Base-by-base conservation (phyloP, 2,797 vertebrate species). In the Gallinago nigripennis region DNA sequence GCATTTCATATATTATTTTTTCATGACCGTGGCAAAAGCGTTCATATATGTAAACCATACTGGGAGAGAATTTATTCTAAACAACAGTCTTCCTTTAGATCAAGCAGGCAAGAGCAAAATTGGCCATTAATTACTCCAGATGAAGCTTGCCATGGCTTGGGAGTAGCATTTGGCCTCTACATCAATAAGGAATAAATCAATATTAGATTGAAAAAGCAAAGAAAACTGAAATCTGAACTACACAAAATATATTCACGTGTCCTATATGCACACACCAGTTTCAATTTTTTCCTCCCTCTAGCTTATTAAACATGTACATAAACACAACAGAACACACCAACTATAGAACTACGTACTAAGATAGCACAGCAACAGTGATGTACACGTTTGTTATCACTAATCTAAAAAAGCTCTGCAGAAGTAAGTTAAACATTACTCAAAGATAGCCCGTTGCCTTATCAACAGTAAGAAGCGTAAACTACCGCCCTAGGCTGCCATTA, bases 361-460 rank as follows among this genome's bases (percentile, higher is more conserved):
- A 20, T 14, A 48, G 61, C 0, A 0, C 6, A 33, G 24, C 79
- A n/a, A 9, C 12, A 53, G 50, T 1, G 39, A 68, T 3, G 19
- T 0, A 35, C 20, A 3, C 0, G 0, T 58, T 53, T n/a, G 31
- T 51, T 45, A 15, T 12, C 50, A 13, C 24, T 56, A 10, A 83
- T 6, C 72, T 65, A n/a, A 37, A 81, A 16, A 45, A 81, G 35
- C 69, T 68, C 76, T 64, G 56, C n/a, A 70, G 28, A 33, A 63
- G 21, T 12, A 45, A 76, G 78, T 33, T 13, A 82, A 51, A 56
- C 10, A 37, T 2, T 60, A 41, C 78, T 53, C 53, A 33, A 33
- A 86, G 82, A 18, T 3, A 84, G 60, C 31, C 53, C 41, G 63
- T 64, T 39, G 33, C 48, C 72, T 58, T 33, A 27, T 31, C 61